phyloP scores from a whole-genome alignment of 2,888 invertebrate genomes.

The Caenorhabditis sulstoni region DNA sequence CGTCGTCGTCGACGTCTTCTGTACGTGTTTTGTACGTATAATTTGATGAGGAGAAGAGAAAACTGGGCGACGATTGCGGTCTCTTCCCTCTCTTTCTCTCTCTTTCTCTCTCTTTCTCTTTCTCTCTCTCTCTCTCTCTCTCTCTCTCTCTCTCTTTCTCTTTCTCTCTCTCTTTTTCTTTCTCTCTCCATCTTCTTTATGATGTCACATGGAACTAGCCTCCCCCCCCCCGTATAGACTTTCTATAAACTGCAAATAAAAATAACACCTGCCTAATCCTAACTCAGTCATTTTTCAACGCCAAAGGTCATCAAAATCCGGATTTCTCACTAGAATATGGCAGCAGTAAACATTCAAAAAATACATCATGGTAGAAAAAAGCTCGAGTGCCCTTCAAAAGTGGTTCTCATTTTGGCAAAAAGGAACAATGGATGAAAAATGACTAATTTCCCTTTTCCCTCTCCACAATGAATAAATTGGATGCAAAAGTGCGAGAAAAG shows the following conservation, averaged over 20 bases:
- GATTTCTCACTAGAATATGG: neutral
- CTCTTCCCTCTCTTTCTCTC: neutral
- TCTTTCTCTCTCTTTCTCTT: neutral
- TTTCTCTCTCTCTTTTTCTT: neutral
- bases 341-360: no score
- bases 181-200: neutral
- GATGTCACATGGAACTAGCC: no score
- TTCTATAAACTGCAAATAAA: conserved; percentile 2
- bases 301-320: neutral
- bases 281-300: no score
- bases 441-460: conserved; percentile 17
- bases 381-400: neutral
- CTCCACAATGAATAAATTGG: neutral
- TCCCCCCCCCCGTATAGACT: no score
- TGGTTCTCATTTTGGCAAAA: neutral
- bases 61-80: conserved; percentile 22
- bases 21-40: conserved; percentile 37
- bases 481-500: conserved; percentile 27
- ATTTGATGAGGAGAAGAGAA: conserved; percentile 29
- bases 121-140: neutral
- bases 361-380: neutral
- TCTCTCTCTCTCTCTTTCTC: neutral
- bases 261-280: neutral
- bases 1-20: conserved; percentile 6
- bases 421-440: conserved; percentile 16